Base-by-base conservation (phyloP, 2,797 vertebrate genomes). In the Brachyrhaphis roseni region DNA sequence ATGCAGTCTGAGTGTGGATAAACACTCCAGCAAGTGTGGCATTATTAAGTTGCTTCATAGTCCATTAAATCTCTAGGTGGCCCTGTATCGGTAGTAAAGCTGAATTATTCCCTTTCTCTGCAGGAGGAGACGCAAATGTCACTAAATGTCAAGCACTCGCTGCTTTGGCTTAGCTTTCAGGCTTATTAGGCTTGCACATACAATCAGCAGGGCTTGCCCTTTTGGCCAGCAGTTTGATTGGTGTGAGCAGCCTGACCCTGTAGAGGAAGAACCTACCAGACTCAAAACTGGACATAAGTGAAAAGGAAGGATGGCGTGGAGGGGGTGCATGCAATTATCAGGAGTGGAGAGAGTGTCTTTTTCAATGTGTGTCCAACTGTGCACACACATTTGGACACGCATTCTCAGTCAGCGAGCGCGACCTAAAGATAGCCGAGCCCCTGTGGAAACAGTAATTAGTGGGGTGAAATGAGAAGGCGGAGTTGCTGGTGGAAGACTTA, bases 361-460 rank as follows among this genome's bases (percentile, higher is more conserved):
- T 83, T 85, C 57, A 46, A 23, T 43, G 73, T 78, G 78, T 87
- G 76, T 80, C 81, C 73, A 74, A 77, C 36, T 81, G 75, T 66
- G 72, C 81, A 79, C 78, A 78, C 77, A 82, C 79, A 86, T 82
- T 87, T 81, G 75, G 81, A 77, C 82, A 84, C 84, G 82, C 84
- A 82, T 78, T 87, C 82, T 87, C 90, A 86, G 89, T 89, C 88
- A 90, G 87, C 87, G 39, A 86, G 87, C 91, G 90, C 71, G 74
- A 87, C 85, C 93, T 93, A 94, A 94, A 95, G 93, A 95, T 95
- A 95, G 89, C 89, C 88, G 86, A 88, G 90, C 83, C 92, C 87
- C 87, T 86, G 89, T 94, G 91, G 92, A 94, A 93, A 91, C 85
- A 76, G 87, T 92, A 94, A 93, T 94, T 94, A 94, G 91, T 91